Percentiles rank a stretch among this genome's conserved stretches.
These are phyloP conservation scores for Axis porcinus DNA, from an alignment of 2,113 vertebrate species.

Conservation along the genomic window DNA sequence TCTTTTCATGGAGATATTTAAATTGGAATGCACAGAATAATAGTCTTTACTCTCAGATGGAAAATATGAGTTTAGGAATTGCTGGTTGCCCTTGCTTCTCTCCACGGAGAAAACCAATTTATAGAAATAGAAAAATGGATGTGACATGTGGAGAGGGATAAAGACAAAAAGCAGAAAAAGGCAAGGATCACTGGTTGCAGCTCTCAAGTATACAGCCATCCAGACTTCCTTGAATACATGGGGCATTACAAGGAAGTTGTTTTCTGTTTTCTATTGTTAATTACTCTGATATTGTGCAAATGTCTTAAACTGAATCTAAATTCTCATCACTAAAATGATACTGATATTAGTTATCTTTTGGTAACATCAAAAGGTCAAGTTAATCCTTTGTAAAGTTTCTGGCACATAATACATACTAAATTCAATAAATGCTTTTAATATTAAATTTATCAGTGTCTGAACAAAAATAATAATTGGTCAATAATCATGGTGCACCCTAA, in stretches of 20 bases:
- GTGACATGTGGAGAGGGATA: not conserved
- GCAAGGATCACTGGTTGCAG: fast-evolving
- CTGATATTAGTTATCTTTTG: not conserved
- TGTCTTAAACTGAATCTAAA: not conserved
- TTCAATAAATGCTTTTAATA: not conserved
- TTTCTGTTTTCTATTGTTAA: not conserved
- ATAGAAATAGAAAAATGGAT: not conserved
- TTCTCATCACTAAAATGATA: not conserved
- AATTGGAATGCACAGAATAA: not conserved
- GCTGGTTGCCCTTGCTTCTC: not conserved
- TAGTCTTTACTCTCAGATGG: fast-evolving
- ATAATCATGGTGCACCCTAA: not conserved
- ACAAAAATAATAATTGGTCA: not conserved
- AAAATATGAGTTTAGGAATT: not conserved
- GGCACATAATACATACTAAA: not conserved
- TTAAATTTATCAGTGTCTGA: not conserved
- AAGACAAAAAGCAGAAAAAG: not conserved
- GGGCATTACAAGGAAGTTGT: not conserved
- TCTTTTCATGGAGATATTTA: not conserved
- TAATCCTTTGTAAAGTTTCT: not conserved
- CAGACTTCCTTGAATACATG: not conserved
- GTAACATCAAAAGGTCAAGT: not conserved
- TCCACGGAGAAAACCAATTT: not conserved
- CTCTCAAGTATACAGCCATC: not conserved
- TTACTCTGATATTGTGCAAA: not conserved